These are phyloP conservation scores for Pitangus sulphuratus DNA, from an alignment of 2,797 vertebrate genomes.

Conservation along the genomic window DNA sequence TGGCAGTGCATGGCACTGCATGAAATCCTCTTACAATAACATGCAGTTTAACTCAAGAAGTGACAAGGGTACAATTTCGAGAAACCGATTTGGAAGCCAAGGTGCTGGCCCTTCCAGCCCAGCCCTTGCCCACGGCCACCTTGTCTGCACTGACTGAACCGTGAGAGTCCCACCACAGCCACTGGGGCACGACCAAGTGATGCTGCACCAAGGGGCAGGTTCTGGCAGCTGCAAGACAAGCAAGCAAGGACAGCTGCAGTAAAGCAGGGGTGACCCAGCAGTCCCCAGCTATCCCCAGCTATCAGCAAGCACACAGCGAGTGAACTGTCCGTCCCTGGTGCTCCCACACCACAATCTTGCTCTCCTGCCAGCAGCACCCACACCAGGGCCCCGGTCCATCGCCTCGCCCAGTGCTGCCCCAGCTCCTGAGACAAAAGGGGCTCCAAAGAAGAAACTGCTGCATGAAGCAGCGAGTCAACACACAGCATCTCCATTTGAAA, in stretches of 20 bases:
- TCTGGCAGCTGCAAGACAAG: neutral
- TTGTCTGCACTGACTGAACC: accelerated
- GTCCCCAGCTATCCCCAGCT: neutral
- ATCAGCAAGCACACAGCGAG: no score
- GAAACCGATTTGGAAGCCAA: accelerated
- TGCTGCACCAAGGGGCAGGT: accelerated
- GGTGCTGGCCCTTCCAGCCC: neutral
- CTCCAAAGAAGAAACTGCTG: neutral
- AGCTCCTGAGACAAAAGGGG: accelerated
- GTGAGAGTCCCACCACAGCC: accelerated
- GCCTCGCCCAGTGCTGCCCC: accelerated
- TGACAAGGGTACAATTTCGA: neutral
- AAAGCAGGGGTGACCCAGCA: neutral
- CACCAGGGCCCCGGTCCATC: accelerated
- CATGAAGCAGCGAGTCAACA: accelerated
- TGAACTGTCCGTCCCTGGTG: accelerated
- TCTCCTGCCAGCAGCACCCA: neutral
- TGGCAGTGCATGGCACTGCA: neutral
- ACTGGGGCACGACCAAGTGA: neutral
- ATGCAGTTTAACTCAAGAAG: neutral
- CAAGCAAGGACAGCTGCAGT: neutral
- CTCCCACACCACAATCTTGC: accelerated
- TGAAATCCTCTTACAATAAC: neutral
- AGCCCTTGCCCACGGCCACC: neutral
- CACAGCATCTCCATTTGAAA: neutral